A percentile compares a stretch with the other conserved stretches of the same genome.
Conservation (phyloP, 2,113 vertebrate genomes). For the Lagenorhynchus albirostris region DNA sequence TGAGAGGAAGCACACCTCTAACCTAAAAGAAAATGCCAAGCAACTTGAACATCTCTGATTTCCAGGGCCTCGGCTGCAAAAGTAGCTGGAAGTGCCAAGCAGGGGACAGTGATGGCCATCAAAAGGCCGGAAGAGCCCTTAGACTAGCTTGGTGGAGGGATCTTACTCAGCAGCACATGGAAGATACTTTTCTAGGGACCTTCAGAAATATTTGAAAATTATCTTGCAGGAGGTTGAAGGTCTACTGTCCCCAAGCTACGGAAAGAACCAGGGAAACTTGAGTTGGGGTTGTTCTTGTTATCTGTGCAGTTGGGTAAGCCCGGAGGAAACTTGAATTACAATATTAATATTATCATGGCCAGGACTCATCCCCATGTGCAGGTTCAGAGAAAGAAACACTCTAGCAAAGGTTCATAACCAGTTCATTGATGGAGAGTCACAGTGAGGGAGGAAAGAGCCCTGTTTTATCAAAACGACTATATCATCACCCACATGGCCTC, state of each 20-base stretch:
- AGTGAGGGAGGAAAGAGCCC: background rate
- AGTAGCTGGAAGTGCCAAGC: background rate
- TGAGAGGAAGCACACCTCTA: background rate
- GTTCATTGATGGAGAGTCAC: background rate
- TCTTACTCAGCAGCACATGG: background rate
- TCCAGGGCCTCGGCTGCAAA: background rate
- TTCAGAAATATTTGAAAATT: background rate
- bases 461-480: background rate
- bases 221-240: background rate
- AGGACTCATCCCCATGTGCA: background rate
- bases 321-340: background rate
- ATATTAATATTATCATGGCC: background rate
- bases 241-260: background rate
- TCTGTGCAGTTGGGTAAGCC: background rate
- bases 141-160: background rate
- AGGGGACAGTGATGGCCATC: background rate
- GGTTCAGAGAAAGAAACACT: background rate
- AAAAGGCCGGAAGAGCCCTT: background rate
- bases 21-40: background rate
- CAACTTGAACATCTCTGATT: background rate
- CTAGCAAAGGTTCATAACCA: background rate
- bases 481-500: background rate
- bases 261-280: constrained; percentile 20
- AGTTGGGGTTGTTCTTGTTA: background rate
- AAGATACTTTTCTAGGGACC: background rate